phyloP scores from a whole-genome alignment of 2,113 vertebrate species.

The Macrotus californicus region DNA sequence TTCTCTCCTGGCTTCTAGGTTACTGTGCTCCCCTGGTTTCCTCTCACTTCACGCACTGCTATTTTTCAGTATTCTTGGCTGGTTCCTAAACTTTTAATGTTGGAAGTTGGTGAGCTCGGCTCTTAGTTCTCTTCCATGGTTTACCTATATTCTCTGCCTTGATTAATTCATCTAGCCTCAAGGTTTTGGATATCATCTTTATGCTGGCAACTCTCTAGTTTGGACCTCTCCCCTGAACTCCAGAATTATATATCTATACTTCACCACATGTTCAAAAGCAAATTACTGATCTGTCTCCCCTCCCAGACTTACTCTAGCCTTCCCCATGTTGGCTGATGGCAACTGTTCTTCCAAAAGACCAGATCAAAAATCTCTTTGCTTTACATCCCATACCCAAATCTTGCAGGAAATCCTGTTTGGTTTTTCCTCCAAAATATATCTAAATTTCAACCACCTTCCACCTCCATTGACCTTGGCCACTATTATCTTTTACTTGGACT shows the following conservation, averaged over 20 bases:
- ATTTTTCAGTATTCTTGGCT: neutral
- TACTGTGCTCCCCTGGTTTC: neutral
- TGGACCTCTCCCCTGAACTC: neutral
- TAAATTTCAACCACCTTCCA: neutral
- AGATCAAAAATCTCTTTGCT: neutral
- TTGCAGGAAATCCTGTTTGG: neutral
- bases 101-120: neutral
- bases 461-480: neutral
- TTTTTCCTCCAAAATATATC: neutral
- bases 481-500: neutral
- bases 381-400: neutral
- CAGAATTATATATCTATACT: neutral
- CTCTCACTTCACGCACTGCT: neutral
- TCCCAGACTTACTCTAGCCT: neutral
- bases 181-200: neutral
- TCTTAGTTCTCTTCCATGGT: neutral
- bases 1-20: neutral
- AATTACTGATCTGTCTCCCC: neutral
- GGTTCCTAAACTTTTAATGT: neutral
- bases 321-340: neutral
- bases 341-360: neutral
- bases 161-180: neutral
- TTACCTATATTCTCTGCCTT: neutral
- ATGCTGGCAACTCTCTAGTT: neutral
- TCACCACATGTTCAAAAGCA: neutral